Base-by-base conservation (phyloP, 2,888 invertebrate genomes). In the Andrena marginata region DNA sequence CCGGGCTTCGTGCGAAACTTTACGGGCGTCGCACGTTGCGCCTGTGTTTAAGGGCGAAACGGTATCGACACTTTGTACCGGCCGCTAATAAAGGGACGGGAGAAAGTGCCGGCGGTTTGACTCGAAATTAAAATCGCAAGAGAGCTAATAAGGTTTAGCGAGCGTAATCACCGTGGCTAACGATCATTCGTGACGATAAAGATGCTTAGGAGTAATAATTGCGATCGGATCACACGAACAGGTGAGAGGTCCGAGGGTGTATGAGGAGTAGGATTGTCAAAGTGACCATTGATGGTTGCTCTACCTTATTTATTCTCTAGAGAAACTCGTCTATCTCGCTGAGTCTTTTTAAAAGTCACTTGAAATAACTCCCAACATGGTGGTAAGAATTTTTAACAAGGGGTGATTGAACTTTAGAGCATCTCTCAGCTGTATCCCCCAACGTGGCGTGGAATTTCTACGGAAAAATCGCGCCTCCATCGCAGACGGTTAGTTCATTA, bases 401-500 rank as follows among this genome's bases (percentile, higher is more conserved):
- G 16, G 42, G 42, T 42, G 16, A 16, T 42, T 42, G 42, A 42
- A 42, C 42, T 42, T 42, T 42, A 42, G 42, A 42, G 42, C 13
- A 42, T 5, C 42, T 42, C 42, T 42, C 10, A 20, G 10, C 23
- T 54, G 20, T 56, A 20, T 23, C 8, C 20, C 0, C 8, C 51
- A 2, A 56, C 8, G 54, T 23, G 59, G 6, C 2, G 56, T 49
- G 60, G 42, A 31, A 69, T 81, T 81, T 73, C 42, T 29, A 10
- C 8, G 6, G 29, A 6, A 13, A 33, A 63, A 56, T 29, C n/a
- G 26, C 56, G 2, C 13, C 13, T 20, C 3, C 6, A 2, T 10
- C 42, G 23, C 29, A 23, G 10, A 49, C 54, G n/a, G 42, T 16
- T n/a, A 49, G 72, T 69, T 78, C 79, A 68, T 81, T 76, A 80